Conservation (phyloP, 2,888 invertebrate genomes). For the Rhamnusium bicolor region DNA sequence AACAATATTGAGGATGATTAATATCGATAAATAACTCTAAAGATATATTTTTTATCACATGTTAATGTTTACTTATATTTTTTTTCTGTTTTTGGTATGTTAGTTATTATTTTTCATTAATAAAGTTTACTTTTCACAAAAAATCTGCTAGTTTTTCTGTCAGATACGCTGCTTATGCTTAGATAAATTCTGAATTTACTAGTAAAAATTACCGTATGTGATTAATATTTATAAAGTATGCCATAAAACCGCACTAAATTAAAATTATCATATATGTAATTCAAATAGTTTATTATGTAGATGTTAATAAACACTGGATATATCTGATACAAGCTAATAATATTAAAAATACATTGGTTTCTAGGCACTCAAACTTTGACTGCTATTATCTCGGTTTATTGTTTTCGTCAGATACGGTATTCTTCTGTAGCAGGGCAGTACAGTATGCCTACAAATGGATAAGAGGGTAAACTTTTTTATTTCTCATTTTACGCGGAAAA, state of each 20-base stretch:
- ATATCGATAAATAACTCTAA: not conserved
- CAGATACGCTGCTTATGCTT: not conserved
- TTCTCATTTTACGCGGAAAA: no score
- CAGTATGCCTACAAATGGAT: no score
- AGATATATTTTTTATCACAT: not conserved
- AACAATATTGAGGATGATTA: not conserved
- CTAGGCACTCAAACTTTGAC: no score
- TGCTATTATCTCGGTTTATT: no score
- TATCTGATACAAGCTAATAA: no score
- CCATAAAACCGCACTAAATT: not conserved
- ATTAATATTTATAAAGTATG: not conserved
- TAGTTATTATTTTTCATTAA: not conserved
- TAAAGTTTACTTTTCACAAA: not conserved
- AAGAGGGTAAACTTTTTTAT: no score
- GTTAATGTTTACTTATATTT: not conserved
- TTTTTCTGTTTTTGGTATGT: not conserved
- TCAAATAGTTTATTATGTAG: not conserved
- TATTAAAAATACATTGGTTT: no score
- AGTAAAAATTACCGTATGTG: not conserved
- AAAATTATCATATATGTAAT: not conserved
- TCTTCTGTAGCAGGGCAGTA: no score
- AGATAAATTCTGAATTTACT: not conserved
- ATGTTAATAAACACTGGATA: not conserved
- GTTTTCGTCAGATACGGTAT: no score
- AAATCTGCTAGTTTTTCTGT: not conserved